phyloP scores from a whole-genome alignment of 1,140 invertebrate species.

The Hycleus phaleratus region DNA sequence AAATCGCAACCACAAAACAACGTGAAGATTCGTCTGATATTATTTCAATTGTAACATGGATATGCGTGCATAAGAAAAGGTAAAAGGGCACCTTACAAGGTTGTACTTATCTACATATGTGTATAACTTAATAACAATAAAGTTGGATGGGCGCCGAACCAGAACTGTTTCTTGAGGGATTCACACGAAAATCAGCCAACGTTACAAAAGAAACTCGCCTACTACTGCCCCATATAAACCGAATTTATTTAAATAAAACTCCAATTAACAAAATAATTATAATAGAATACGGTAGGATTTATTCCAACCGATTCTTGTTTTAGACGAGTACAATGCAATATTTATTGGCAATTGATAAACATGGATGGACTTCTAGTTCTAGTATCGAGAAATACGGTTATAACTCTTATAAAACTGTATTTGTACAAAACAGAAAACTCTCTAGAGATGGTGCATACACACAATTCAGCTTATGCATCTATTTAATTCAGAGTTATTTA shows the following conservation, averaged over 20 bases:
- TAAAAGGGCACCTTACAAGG: conserved; percentile 14
- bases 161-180: conserved; percentile 15
- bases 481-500: conserved; percentile 11
- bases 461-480: conserved; percentile 3
- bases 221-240: conserved; percentile 20
- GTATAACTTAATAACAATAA: conserved; percentile 1
- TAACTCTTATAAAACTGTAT: background rate
- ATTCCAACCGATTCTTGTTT: conserved; percentile 4
- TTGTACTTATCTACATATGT: conserved; percentile 12
- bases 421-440: background rate
- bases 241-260: conserved; percentile 7
- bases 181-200: conserved; percentile 17
- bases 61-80: background rate
- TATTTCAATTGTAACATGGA: background rate
- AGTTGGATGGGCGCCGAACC: conserved; percentile 14
- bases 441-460: background rate
- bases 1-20: conserved; percentile 6
- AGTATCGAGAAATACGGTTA: background rate
- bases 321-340: background rate
- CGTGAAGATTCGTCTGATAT: conserved; percentile 7
- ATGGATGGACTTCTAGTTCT: background rate
- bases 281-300: conserved; percentile 7
- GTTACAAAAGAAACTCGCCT: conserved; percentile 1
- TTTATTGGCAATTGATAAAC: conserved; percentile 5
- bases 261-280: conserved; percentile 11